Percentiles rank a stretch among this genome's conserved stretches.
These are phyloP conservation scores for Melanchra persicariae DNA, from an alignment of 2,888 invertebrate species.

Conservation along the genomic window DNA sequence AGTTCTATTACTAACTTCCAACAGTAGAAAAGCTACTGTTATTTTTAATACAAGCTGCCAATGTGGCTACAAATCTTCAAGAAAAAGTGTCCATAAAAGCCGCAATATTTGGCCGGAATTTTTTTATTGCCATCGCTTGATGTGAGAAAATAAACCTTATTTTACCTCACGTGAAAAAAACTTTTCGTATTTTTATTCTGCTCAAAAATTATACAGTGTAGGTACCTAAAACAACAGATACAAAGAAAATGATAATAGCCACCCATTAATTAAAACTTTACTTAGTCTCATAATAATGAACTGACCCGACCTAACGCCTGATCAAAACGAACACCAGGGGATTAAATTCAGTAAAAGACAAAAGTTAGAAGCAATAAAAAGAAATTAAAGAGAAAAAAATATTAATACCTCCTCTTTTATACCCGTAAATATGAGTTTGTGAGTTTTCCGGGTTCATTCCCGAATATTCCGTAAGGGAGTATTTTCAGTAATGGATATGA, in stretches of 20 bases:
- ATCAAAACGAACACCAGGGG: constrained; percentile 63
- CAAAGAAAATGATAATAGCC: constrained; percentile 24
- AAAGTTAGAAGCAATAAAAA: constrained; percentile 72
- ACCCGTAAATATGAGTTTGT: constrained; percentile 67
- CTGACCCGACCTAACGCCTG: constrained; percentile 41
- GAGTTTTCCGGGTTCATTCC: constrained; percentile 60
- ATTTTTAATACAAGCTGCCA: constrained; percentile 21
- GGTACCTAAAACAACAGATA: constrained; percentile 15
- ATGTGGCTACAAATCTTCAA: constrained; percentile 33
- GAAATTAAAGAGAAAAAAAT: constrained; percentile 65
- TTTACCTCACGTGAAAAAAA: constrained; percentile 1
- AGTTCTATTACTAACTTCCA: background rate
- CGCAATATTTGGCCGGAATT: constrained; percentile 10
- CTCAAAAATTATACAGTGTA: background rate
- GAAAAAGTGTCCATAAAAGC: constrained; percentile 23
- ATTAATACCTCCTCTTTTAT: constrained; percentile 66
- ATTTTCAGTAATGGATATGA: constrained; percentile 14
- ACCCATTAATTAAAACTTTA: constrained; percentile 61
- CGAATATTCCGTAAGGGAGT: constrained; percentile 43
- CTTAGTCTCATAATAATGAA: constrained; percentile 29
- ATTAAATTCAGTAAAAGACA: constrained; percentile 55
- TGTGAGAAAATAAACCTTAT: background rate
- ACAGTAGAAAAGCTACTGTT: background rate
- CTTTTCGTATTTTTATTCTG: background rate
- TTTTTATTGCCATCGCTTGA: background rate